Evolutionary conservation across 2,113 vertebrate species (phyloP).

Genomic region (Leptodactylus fuscus): DNA sequence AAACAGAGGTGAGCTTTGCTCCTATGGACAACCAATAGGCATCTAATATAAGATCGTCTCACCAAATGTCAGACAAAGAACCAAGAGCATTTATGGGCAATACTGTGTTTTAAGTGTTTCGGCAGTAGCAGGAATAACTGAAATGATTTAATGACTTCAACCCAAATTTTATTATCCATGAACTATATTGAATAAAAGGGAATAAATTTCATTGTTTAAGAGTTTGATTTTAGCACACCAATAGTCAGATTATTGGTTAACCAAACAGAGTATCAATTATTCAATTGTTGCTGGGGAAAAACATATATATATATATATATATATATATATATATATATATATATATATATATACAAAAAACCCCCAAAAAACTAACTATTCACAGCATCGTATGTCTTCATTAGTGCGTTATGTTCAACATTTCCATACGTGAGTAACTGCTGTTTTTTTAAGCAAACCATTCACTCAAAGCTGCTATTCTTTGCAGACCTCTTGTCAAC

Average conservation of each 20-base stretch:
- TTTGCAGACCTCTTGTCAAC: constrained; percentile 39
- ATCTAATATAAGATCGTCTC: too few relatives aligned
- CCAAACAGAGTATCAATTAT: not conserved
- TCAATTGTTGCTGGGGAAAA: too few relatives aligned
- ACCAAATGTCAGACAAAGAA: too few relatives aligned
- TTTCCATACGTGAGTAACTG: constrained; percentile 30
- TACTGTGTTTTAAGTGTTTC: not conserved
- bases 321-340: too few relatives aligned
- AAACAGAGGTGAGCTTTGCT: too few relatives aligned
- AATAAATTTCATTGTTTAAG: not conserved
- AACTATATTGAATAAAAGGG: not conserved
- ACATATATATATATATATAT: too few relatives aligned
- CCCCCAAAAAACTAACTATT: too few relatives aligned
- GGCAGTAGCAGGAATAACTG: not conserved
- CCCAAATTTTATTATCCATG: not conserved
- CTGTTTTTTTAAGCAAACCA: constrained; percentile 19
- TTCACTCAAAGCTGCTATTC: constrained; percentile 7
- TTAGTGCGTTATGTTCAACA: constrained; percentile 19
- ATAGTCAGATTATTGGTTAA: not conserved
- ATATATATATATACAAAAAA: too few relatives aligned
- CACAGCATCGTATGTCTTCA: not conserved
- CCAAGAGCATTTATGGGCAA: too few relatives aligned
- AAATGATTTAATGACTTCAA: not conserved
- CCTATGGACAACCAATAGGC: too few relatives aligned
- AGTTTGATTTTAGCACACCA: not conserved